phyloP scores from a whole-genome alignment of 2,113 vertebrate species.

The Nipponia nippon region DNA sequence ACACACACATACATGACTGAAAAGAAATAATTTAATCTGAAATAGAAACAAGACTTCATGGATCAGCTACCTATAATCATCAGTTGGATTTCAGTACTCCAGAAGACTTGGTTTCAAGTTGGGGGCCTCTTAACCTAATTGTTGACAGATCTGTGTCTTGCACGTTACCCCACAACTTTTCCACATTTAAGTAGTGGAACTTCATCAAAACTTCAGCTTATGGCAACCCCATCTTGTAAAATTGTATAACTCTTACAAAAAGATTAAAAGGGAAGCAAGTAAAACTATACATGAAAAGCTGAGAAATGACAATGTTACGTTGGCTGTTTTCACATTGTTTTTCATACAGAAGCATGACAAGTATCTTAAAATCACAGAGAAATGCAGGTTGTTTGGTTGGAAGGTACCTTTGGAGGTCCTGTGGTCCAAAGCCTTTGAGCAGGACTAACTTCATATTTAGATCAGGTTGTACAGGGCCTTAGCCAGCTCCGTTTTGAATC shows the following conservation, averaged over 20 bases:
- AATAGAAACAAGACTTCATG: background rate
- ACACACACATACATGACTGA: background rate
- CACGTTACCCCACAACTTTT: background rate
- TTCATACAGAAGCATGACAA: background rate
- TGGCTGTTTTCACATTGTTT: background rate
- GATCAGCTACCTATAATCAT: background rate
- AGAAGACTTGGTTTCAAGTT: background rate
- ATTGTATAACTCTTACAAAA: background rate
- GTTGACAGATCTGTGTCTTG: background rate
- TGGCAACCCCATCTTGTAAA: background rate
- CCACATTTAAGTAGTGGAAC: background rate
- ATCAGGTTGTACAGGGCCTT: background rate
- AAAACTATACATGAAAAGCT: background rate
- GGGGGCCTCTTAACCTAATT: background rate
- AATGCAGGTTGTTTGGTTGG: background rate
- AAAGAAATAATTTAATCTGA: background rate
- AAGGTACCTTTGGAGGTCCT: background rate
- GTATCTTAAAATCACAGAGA: background rate
- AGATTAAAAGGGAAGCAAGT: background rate
- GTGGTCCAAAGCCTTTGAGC: background rate
- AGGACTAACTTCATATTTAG: background rate
- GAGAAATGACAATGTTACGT: background rate
- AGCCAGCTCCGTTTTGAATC: background rate
- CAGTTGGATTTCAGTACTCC: background rate
- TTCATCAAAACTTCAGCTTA: background rate